Conservation (phyloP, 2,113 vertebrate species). For the Amblyopsis rosae region DNA sequence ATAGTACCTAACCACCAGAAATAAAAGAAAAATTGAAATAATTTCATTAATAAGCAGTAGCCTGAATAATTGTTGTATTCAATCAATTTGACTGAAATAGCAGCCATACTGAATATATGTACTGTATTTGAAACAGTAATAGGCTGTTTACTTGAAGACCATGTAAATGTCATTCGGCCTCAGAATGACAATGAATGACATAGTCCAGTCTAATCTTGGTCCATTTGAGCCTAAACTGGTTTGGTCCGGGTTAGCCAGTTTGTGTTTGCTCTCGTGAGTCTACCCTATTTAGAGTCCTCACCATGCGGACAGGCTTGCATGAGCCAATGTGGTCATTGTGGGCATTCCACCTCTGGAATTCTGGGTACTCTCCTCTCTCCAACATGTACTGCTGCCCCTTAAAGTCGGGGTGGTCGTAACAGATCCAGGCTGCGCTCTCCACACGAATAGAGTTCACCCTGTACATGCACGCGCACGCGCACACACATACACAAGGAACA, state of each 20-base stretch:
- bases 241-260: no score
- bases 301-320: conserved; percentile 88
- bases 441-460: conserved; percentile 88
- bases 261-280: no score
- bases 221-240: no score
- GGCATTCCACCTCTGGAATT: conserved; percentile 88
- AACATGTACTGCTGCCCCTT: conserved; percentile 89
- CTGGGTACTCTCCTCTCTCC: conserved; percentile 86
- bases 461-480: conserved; percentile 3
- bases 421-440: conserved; percentile 89
- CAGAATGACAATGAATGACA: no score
- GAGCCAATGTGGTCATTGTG: conserved; percentile 91
- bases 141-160: neutral
- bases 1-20: no score
- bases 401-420: conserved; percentile 87
- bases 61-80: no score
- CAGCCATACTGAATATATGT: neutral
- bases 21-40: no score
- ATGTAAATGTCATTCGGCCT: no score
- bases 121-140: neutral
- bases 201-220: no score
- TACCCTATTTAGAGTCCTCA: conserved; percentile 46
- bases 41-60: no score
- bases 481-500: neutral
- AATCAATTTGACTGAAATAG: no score